Evolutionary conservation across 2,888 invertebrate genomes (phyloP), one percentile per base, ranked within the genome.

Genomic region (Phortica magna): DNA sequence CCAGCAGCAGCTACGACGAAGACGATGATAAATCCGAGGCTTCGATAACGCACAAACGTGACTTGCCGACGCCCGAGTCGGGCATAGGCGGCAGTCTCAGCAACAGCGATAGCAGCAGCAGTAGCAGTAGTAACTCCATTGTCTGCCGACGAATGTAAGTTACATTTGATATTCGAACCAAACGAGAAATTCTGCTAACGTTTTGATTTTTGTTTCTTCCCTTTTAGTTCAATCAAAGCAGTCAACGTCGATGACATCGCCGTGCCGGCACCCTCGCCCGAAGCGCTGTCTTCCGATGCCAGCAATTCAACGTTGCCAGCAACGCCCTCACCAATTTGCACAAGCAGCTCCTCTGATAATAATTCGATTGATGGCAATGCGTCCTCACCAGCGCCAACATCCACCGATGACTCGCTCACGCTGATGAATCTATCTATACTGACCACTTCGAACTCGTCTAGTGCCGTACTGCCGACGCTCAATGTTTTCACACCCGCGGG

Each of bases 321-420:
- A 83, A 77, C 92, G 77, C 89, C 92, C 19, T 92, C 73, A 0
- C 70, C 70, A 5, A 71, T 55, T 31, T 71, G 78, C n/a, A 67
- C 74, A 12, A 74, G 67, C 17, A 12, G 55, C 2, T 74, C 89
- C 43, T 80, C 78, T 7, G 12, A 6, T 81, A 85, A 79, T 81
- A 92, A 76, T 92, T 93, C 93, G 81, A 89, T 93, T 65, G 92
- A 93, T 79, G 93, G 93, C 84, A 93, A 93, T 22, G 93, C 93
- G 6, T 90, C 93, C 64, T 90, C 93, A 77, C 93, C 89, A 68
- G 82, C 80, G 82, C 82, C 41, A 78, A 67, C 77, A 77, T 42
- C 77, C 61, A 70, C 9, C 17, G 61, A 19, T 3, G 83, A 64
- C 19, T 70, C 78, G n/a, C 17, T 55, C 1, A 61, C 71, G 57